Evolutionary conservation across 2,888 invertebrate species (phyloP).

Genomic region (Beris morrisii): DNA sequence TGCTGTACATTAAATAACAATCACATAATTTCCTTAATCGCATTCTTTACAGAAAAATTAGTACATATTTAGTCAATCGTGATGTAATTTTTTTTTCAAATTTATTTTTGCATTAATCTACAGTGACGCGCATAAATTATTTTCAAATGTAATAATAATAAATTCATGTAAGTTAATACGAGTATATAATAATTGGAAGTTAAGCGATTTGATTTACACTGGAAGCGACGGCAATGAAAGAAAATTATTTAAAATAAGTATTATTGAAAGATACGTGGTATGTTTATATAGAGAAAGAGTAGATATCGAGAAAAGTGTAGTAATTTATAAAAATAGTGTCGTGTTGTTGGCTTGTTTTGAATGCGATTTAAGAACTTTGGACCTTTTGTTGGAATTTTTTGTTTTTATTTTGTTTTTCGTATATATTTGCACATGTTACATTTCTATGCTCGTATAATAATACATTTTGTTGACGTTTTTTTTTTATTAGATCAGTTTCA

Average conservation of each 20-base stretch:
- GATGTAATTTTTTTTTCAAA: background rate
- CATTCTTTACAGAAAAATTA: conserved; percentile 20
- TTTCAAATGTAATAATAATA: no score
- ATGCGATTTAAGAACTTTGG: conserved; percentile 27
- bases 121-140: no score
- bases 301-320: background rate
- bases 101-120: background rate
- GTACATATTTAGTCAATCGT: no score
- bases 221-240: no score
- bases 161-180: no score
- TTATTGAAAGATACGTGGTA: no score
- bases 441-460: background rate
- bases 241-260: no score
- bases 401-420: background rate
- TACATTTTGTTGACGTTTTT: background rate
- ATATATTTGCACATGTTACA: background rate
- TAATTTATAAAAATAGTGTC: background rate
- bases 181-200: no score
- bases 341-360: conserved; percentile 3
- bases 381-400: background rate
- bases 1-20: conserved; percentile 33
- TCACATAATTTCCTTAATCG: conserved; percentile 29
- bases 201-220: no score
- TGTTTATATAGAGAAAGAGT: background rate
- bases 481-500: background rate